Percentiles rank a stretch among this genome's conserved stretches.
Evolutionary conservation across 1,140 invertebrate genomes (phyloP).

Genomic region (Pogonognathellus flavescens): DNA sequence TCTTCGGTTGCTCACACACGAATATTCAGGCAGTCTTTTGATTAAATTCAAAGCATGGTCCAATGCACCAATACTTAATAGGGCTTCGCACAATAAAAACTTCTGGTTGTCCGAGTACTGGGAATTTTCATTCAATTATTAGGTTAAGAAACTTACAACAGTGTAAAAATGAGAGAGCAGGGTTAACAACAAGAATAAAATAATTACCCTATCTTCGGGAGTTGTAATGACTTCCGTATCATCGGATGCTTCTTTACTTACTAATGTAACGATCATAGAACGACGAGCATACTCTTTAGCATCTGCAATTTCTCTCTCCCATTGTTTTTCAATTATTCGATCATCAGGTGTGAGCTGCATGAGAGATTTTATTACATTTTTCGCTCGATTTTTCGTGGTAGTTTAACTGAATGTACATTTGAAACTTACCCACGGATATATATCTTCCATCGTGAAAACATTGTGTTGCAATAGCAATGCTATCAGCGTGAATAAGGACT

Average conservation of each 20-base stretch:
- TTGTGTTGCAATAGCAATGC: slow-evolving; percentile 90
- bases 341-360: slow-evolving; percentile 78
- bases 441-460: slow-evolving; percentile 87
- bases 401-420: no score
- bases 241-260: slow-evolving; percentile 81
- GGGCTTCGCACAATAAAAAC: slow-evolving; percentile 89
- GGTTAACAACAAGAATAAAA: no score
- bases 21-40: slow-evolving; percentile 85
- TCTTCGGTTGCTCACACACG: slow-evolving; percentile 82
- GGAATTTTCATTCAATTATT: not conserved
- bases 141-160: no score
- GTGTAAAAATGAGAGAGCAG: not conserved
- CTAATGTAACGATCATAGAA: slow-evolving; percentile 86
- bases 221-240: slow-evolving; percentile 80
- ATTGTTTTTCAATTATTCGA: slow-evolving; percentile 82
- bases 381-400: no score
- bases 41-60: slow-evolving; percentile 84
- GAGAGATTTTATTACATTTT: no score
- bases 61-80: slow-evolving; percentile 92
- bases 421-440: slow-evolving; percentile 88
- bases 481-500: slow-evolving; percentile 87
- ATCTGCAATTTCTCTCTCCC: slow-evolving; percentile 85
- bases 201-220: slow-evolving; percentile 71
- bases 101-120: slow-evolving; percentile 91
- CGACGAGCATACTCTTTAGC: slow-evolving; percentile 90